A percentile compares a stretch with the other conserved stretches of the same genome.
phyloP scores from a whole-genome alignment of 1,140 invertebrate genomes.

The Leptoteleia sp. region DNA sequence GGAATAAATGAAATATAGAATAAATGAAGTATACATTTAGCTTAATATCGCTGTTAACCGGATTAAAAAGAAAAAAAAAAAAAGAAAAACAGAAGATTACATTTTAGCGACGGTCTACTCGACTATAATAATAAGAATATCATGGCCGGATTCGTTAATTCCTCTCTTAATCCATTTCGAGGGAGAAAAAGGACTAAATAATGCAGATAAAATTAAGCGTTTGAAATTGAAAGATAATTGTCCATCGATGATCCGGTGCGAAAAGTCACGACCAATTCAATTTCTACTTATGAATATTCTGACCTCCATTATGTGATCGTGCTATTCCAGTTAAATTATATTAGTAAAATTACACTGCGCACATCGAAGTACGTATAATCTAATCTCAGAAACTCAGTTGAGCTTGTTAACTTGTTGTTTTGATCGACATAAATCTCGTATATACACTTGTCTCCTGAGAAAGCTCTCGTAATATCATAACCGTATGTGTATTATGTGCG shows the following conservation, averaged over 20 bases:
- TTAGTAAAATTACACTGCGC: constrained; percentile 14
- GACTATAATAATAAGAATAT: not conserved
- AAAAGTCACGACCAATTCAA: constrained; percentile 29
- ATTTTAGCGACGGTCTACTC: no score
- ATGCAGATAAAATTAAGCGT: constrained; percentile 11
- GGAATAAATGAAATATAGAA: no score
- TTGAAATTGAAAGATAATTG: constrained; percentile 23
- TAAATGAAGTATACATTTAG: no score
- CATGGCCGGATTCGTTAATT: constrained; percentile 1
- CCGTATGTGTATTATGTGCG: not conserved
- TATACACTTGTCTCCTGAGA: constrained; percentile 19
- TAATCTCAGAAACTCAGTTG: constrained; percentile 39
- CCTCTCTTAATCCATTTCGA: constrained; percentile 7
- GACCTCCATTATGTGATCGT: constrained; percentile 12
- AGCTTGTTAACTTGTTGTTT: constrained; percentile 52
- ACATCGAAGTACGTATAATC: constrained; percentile 34
- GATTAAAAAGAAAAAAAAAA: no score
- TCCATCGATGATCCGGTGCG: constrained; percentile 4
- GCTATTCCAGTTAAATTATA: constrained; percentile 27
- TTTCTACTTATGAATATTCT: constrained; percentile 44
- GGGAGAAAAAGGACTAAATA: constrained; percentile 16
- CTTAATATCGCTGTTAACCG: no score
- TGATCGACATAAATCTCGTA: constrained; percentile 51
- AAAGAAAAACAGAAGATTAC: no score
- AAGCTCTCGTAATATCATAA: not conserved